Evolutionary conservation across 2,888 invertebrate genomes (phyloP), one percentile per base, ranked within the genome.

Genomic region (Hylaea fasciaria): DNA sequence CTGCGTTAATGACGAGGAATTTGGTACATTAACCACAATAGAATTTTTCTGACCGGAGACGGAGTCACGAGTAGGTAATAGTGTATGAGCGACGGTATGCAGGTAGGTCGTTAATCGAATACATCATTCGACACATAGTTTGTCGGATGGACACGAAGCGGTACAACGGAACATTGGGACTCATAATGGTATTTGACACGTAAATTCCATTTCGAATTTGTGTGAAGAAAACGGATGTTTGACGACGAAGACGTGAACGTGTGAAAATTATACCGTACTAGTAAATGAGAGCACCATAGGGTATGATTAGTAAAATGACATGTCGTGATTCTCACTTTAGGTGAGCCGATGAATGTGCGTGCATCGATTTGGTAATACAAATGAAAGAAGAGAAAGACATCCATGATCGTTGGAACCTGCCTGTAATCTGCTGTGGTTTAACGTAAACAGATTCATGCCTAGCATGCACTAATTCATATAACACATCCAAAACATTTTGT

Each of bases 11-110:
- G 85, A 87, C 83, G 84, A 83, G 85, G 88, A 88, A 90, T 91
- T 89, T 83, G 86, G 90, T 89, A 89, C 87, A 85, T 85, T 86
- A 88, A 86, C 85, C 87, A 90, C 91, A 87, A 88, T 89, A 90
- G 87, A 89, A 87, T 89, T 87, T 89, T 89, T 90, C 86, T 87
- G 80, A 77, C 85, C 82, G 82, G 82, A 85, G 88, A 85, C 86
- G 81, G 77, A 85, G 84, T 83, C 83, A 83, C 85, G 83, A 83
- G 78, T 77, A 73, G 72, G 57, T 54, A 64, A 57, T 49, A 58
- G 52, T 43, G 48, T 73, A 74, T 64, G 72, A 70, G 72, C 73
- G 71, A 71, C 75, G 84, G 83, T 82, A 85, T 83, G 85, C 79
- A 78, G 80, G 80, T 75, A 73, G 70, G 71, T 74, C 32, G 45